Base-by-base conservation (phyloP, 1,140 invertebrate species). In the Cydia splendana region DNA sequence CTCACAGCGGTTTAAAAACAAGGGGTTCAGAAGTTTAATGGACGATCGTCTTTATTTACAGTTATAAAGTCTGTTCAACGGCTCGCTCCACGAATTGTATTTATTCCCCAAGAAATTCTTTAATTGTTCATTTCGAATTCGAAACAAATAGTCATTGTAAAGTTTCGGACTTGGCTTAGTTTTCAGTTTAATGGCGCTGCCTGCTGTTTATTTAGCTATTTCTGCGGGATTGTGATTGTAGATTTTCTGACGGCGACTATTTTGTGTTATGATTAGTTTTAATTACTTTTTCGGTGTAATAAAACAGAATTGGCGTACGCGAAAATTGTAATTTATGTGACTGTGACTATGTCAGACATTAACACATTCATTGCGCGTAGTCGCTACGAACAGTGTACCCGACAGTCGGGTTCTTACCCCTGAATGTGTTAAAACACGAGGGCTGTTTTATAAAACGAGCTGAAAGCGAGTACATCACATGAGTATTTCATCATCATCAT, bases 91-190 rank as follows among this genome's bases (percentile, higher is more conserved):
- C 20, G 20, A 57, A 62, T 62, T 24, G 57, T 62, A 62, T 24
- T 24, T 62, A 24, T 24, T 62, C 30, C 15, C 15, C 67, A 38
- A 18, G 30, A 71, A 71, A 38, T 69, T 71, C 34, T 71, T 75
- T 75, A 75, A 75, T 53, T 75, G 45, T 75, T 75, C 74, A 75
- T 75, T 75, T 75, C 20, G 45, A 75, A 75, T 75, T 75, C 74
- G 74, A 20, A 24, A 62, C 57, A 62, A 62, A 62, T 62, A 71
- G 34, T 38, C 67, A 24, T 42, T 42, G 67, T 71, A 42, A 71
- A 71, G 67, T 71, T 71, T 65, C 28, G 13, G 28, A 65, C 65
- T 65, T 65, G 24, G 24, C 20, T 65, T 42, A 42, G 67, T 42
- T 42, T 71, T 6, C 34, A 71, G 67, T 71, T 71, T 42, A 38